Evolutionary conservation across 2,888 invertebrate genomes (phyloP).

Genomic region (Schrankia costaestrigalis): DNA sequence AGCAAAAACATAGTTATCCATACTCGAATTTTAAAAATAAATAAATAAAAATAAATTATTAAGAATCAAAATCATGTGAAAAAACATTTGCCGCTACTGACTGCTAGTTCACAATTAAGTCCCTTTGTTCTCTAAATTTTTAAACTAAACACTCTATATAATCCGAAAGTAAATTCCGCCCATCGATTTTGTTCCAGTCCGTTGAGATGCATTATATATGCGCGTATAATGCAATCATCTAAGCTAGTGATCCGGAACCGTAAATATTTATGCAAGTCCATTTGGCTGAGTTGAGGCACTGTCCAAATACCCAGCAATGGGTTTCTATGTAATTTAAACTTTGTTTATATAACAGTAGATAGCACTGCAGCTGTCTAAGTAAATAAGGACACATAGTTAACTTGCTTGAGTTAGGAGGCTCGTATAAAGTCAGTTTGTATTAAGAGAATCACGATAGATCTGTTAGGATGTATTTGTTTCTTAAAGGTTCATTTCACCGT

Average conservation of each 20-base stretch:
- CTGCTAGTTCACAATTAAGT: slow-evolving; percentile 29
- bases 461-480: too few relatives aligned
- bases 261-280: slow-evolving; percentile 57
- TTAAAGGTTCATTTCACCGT: too few relatives aligned
- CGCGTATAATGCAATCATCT: slow-evolving; percentile 63
- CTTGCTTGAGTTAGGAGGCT: too few relatives aligned
- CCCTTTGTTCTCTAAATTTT: slow-evolving; percentile 22
- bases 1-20: too few relatives aligned
- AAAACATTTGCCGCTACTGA: slow-evolving; percentile 10
- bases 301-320: slow-evolving; percentile 10
- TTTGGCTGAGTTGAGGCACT: slow-evolving; percentile 3
- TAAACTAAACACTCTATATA: slow-evolving; percentile 22
- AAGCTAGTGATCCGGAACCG: slow-evolving; percentile 58
- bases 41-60: too few relatives aligned
- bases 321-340: slow-evolving; percentile 1
- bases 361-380: too few relatives aligned
- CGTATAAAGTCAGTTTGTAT: too few relatives aligned
- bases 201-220: slow-evolving; percentile 46
- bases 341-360: too few relatives aligned
- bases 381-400: too few relatives aligned
- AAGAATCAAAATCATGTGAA: slow-evolving; percentile 28
- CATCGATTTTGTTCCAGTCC: slow-evolving; percentile 39
- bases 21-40: too few relatives aligned
- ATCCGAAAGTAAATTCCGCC: slow-evolving; percentile 37
- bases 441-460: too few relatives aligned